These are phyloP conservation scores for Pardosa pseudoannulata DNA, from an alignment of 2,888 invertebrate genomes.

Conservation along the genomic window DNA sequence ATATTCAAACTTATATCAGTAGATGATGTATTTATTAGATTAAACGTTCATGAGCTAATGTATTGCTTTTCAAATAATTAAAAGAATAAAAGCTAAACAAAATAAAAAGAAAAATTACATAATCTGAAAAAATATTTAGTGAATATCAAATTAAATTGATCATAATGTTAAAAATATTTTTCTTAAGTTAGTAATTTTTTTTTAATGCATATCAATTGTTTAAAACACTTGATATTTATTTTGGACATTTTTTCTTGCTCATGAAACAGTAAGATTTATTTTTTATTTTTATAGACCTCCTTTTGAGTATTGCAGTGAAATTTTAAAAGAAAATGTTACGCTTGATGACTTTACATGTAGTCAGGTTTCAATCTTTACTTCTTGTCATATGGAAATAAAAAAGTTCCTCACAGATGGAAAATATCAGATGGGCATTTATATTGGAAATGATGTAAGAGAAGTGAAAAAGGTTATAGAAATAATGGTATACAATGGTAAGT, in stretches of 20 bases:
- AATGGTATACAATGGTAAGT: conserved; percentile 89
- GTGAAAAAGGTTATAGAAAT: conserved; percentile 85
- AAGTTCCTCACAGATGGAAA: conserved; percentile 84
- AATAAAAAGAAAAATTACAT: no score
- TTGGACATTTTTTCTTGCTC: not conserved
- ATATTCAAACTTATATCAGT: no score
- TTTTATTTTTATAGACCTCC: conserved; percentile 79
- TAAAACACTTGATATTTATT: not conserved
- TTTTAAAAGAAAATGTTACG: conserved; percentile 76
- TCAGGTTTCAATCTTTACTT: conserved; percentile 75
- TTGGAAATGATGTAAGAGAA: conserved; percentile 86
- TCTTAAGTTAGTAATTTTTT: no score
- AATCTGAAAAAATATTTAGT: no score
- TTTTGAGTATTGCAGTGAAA: conserved; percentile 84
- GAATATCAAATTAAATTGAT: no score
- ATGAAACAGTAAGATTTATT: not conserved
- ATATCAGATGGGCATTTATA: conserved; percentile 87
- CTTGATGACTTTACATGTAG: conserved; percentile 79
- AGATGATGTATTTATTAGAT: no score
- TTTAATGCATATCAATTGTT: not conserved
- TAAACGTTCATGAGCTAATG: no score
- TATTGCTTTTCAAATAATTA: no score
- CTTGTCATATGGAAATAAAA: conserved; percentile 82
- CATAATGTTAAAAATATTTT: no score
- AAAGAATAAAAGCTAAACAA: no score